Percentiles rank a stretch among this genome's conserved stretches.
Conservation (phyloP, 1,140 invertebrate species). For the Drosophila mayri region DNA sequence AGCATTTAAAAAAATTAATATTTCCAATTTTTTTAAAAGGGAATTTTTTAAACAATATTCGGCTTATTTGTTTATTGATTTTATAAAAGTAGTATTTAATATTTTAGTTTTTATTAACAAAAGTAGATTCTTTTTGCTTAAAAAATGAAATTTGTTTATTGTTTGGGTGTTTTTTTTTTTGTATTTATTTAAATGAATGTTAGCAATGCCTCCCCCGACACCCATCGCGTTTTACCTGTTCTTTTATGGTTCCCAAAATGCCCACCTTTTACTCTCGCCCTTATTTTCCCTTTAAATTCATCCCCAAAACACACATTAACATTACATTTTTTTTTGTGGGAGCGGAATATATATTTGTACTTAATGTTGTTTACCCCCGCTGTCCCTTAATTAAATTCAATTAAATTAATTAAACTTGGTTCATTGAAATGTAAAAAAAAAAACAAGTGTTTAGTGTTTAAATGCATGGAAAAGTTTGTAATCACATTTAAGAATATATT, state of each 20-base stretch:
- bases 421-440: too few relatives aligned
- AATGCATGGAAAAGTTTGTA: too few relatives aligned
- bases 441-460: too few relatives aligned
- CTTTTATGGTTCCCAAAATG: slow-evolving; percentile 32
- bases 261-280: background rate
- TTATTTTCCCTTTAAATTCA: background rate
- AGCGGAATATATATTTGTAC: slow-evolving; percentile 2
- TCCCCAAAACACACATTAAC: slow-evolving; percentile 32
- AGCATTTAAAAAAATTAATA: background rate
- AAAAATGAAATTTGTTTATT: slow-evolving; percentile 6
- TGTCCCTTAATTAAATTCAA: background rate
- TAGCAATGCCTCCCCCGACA: slow-evolving; percentile 26
- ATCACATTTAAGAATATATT: too few relatives aligned
- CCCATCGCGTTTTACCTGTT: background rate
- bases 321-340: background rate
- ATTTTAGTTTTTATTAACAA: background rate
- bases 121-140: background rate
- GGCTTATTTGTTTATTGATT: background rate
- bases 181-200: slow-evolving; percentile 1
- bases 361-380: slow-evolving; percentile 1
- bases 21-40: background rate
- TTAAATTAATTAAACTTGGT: background rate
- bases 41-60: too few relatives aligned
- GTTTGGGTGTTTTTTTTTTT: background rate
- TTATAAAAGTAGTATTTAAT: background rate